phyloP scores from a whole-genome alignment of 2,113 vertebrate genomes.

The Sinocyclocheilus rhinocerous region DNA sequence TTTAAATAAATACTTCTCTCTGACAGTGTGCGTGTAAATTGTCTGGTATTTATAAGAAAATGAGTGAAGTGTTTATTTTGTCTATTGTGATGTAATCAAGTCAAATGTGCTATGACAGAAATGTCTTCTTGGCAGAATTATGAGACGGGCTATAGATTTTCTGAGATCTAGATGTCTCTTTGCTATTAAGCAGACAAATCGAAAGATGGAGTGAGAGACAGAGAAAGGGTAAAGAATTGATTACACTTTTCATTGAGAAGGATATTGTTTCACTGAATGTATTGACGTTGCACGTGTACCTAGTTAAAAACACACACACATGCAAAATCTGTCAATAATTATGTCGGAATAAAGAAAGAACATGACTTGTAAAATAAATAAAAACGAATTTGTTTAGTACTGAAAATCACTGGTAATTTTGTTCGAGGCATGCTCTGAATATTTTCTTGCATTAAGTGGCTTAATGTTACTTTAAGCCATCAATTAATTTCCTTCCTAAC shows the following conservation, averaged over 20 bases:
- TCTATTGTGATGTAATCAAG: background rate
- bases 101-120: background rate
- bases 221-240: conserved; percentile 62
- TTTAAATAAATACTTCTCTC: background rate
- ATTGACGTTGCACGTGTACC: conserved; percentile 59
- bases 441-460: conserved; percentile 75
- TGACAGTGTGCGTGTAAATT: background rate
- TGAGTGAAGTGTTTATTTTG: background rate
- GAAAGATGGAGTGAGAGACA: conserved; percentile 19
- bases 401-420: conserved; percentile 64
- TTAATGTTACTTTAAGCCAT: conserved; percentile 67
- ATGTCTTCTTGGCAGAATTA: conserved; percentile 33
- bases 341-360: conserved; percentile 48
- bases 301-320: conserved; percentile 51
- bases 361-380: background rate
- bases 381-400: background rate
- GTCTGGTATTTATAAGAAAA: background rate
- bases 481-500: conserved; percentile 57
- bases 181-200: conserved; percentile 44
- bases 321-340: conserved; percentile 49
- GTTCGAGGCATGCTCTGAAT: conserved; percentile 61
- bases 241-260: conserved; percentile 63
- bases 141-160: conserved; percentile 49
- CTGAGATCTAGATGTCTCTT: conserved; percentile 20
- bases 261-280: conserved; percentile 68